Conservation (phyloP, 2,888 invertebrate species). For the Calameuta idolon region DNA sequence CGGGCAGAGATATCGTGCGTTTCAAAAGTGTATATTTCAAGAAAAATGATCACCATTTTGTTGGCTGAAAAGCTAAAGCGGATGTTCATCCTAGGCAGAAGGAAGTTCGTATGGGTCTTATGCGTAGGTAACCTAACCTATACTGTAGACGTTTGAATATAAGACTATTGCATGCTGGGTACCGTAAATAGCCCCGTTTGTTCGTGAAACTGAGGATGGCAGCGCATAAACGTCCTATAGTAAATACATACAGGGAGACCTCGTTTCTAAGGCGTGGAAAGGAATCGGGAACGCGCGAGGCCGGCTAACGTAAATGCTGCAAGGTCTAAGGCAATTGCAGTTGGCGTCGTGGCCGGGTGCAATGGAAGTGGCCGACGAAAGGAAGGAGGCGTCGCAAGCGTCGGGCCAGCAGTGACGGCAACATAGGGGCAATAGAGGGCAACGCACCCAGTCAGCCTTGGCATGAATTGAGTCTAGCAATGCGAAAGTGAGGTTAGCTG, state of each 20-base stretch:
- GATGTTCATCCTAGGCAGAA: neutral
- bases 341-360: slow-evolving; percentile 44
- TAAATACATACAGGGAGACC: neutral
- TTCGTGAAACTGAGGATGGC: neutral
- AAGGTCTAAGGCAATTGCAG: slow-evolving; percentile 61
- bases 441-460: slow-evolving; percentile 68
- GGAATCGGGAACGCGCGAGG: slow-evolving; percentile 58
- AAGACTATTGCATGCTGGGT: neutral
- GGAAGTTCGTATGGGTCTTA: too few relatives aligned
- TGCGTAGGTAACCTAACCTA: neutral
- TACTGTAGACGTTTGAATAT: neutral
- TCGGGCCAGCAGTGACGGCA: slow-evolving; percentile 44
- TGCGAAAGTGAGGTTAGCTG: slow-evolving; percentile 64
- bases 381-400: slow-evolving; percentile 24
- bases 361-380: slow-evolving; percentile 39
- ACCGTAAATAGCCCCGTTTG: neutral
- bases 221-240: neutral
- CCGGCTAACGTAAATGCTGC: slow-evolving; percentile 46
- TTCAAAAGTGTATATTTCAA: neutral
- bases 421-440: slow-evolving; percentile 66
- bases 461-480: slow-evolving; percentile 68
- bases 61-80: neutral
- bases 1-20: neutral
- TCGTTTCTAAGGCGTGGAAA: neutral
- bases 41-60: neutral